Evolutionary conservation across 1,140 invertebrate genomes (phyloP).

Genomic region (Marisa cornuarietis): DNA sequence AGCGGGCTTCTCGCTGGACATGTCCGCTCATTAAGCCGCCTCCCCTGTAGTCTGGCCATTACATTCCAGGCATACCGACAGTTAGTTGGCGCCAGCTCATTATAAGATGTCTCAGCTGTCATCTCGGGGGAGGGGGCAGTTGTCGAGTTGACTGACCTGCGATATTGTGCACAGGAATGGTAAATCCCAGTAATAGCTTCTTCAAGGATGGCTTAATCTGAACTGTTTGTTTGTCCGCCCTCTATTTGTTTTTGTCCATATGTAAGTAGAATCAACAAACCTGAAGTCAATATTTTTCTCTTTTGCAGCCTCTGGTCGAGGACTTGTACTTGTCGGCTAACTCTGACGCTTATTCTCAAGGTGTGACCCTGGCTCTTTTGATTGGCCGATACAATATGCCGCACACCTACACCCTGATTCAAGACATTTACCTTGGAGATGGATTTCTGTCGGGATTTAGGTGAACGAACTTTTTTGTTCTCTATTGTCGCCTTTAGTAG

Average conservation of each 20-base stretch:
- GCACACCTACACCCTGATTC: slow-evolving; percentile 31
- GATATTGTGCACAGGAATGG: too few species aligned
- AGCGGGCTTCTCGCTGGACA: too few species aligned
- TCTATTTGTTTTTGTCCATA: not conserved
- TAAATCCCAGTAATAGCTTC: too few species aligned
- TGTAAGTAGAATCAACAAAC: not conserved
- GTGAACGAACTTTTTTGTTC: slow-evolving; percentile 1
- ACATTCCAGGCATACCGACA: too few species aligned
- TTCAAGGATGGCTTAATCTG: too few species aligned
- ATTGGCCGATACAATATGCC: slow-evolving; percentile 39
- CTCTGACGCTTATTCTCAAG: slow-evolving; percentile 25
- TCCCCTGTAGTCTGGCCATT: too few species aligned
- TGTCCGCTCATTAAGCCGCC: too few species aligned
- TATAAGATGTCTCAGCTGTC: too few species aligned
- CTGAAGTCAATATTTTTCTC: not conserved
- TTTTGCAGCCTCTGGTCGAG: slow-evolving; percentile 10
- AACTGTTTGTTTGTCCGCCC: not conserved
- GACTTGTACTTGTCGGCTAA: slow-evolving; percentile 27
- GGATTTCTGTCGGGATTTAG: slow-evolving; percentile 38
- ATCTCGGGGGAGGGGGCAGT: too few species aligned
- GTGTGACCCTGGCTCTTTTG: slow-evolving; percentile 29
- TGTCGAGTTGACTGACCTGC: too few species aligned
- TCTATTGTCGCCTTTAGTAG: not conserved
- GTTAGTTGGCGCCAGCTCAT: too few species aligned
- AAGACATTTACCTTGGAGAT: slow-evolving; percentile 24